Evolutionary conservation across 2,113 vertebrate species (phyloP), one percentile per base, ranked within the genome.

Genomic region (Verasper variegatus): DNA sequence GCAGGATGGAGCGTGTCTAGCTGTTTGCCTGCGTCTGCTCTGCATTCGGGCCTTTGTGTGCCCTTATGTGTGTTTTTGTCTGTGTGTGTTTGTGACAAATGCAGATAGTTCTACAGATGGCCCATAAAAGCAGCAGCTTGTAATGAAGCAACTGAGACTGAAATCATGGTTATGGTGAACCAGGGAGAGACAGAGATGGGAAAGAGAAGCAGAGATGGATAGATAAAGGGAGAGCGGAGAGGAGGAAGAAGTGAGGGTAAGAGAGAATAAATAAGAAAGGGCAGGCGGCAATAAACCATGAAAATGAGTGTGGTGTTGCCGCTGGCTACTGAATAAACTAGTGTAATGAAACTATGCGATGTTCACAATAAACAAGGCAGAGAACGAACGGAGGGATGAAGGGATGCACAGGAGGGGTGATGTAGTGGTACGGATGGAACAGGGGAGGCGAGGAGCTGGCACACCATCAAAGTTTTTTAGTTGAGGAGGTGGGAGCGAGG

Each of bases 121-220:
- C 75, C 91, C 86, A 92, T 93, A 92, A 92, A 92, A 90, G 79
- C 88, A 92, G 89, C 91, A 88, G 88, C 87, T 92, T 92, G 90
- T 91, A 91, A 92, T 92, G 90, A 91, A 92, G 91, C 91, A 86
- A 88, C 88, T 90, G 90, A 91, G 92, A 91, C 89, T 71, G 73
- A 86, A 91, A 93, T 93, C 88, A 92, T 90, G 82, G 91, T 91
- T 92, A 91, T 91, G 89, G 91, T 86, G 73, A 90, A 87, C 85
- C 68, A 47, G 87, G 89, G 90, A 91, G 81, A 82, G 82, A 63
- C 52, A 54, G 45, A 72, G 67, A 78, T 31, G 37, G 63, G 12
- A 67, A 68, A 71, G 81, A 76, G 63, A 65, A 42, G 55, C 42
- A 62, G 66, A 81, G 75, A 83, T 78, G 49, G 76, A 83, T 60